phyloP scores from a whole-genome alignment of 2,797 vertebrate genomes.

The Leuciscus waleckii region DNA sequence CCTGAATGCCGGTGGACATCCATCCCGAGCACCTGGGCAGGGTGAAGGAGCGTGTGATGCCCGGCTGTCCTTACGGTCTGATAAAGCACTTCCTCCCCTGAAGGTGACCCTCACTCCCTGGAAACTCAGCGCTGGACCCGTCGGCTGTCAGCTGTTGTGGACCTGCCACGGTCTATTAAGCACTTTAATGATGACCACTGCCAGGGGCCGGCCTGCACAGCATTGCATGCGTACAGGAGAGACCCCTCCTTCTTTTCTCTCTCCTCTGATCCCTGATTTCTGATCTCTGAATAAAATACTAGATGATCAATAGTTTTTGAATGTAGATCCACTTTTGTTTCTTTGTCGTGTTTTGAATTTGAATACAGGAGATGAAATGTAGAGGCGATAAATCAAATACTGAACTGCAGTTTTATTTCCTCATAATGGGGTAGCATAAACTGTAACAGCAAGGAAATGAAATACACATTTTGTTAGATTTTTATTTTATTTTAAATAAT shows the following conservation, averaged over 20 bases:
- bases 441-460: background rate
- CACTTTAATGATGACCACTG: constrained; percentile 78
- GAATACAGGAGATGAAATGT: background rate
- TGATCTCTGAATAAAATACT: background rate
- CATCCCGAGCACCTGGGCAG: constrained; percentile 63
- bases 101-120: constrained; percentile 77
- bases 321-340: background rate
- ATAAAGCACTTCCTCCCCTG: constrained; percentile 72
- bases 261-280: constrained; percentile 17
- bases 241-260: constrained; percentile 35
- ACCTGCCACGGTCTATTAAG: constrained; percentile 78
- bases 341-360: background rate
- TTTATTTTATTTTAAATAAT: background rate
- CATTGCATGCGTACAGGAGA: constrained; percentile 34
- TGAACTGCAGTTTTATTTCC: background rate
- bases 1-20: constrained; percentile 70
- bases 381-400: background rate
- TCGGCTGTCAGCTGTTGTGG: constrained; percentile 68
- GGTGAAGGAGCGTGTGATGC: constrained; percentile 63
- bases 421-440: background rate
- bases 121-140: constrained; percentile 63
- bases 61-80: constrained; percentile 66
- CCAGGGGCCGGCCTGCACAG: constrained; percentile 46
- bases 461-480: background rate
- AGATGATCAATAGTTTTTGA: background rate